Conservation (phyloP, 2,888 invertebrate genomes). For the Rhabditoides inermis region DNA sequence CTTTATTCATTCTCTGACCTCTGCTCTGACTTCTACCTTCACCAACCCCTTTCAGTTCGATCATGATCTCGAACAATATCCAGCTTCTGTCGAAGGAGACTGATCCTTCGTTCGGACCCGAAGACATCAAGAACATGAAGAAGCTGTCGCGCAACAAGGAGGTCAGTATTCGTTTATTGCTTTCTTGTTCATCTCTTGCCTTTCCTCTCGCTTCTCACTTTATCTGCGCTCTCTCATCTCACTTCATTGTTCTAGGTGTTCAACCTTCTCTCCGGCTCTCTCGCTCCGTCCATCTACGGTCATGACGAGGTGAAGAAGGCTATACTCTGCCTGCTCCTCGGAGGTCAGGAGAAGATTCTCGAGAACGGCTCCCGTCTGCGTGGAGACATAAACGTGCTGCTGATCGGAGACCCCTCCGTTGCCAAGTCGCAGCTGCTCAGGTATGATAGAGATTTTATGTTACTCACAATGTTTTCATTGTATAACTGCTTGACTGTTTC, state of each 20-base stretch:
- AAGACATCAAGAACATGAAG: constrained; percentile 82
- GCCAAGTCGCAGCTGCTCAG: constrained; percentile 80
- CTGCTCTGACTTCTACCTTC: background rate
- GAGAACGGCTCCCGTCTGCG: constrained; percentile 82
- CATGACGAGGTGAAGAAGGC: constrained; percentile 93
- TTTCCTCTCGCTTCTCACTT: background rate
- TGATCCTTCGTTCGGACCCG: constrained; percentile 64
- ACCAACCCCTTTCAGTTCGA: constrained; percentile 64
- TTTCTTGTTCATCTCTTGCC: background rate
- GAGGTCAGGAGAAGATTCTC: constrained; percentile 79
- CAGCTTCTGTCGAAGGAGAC: constrained; percentile 80
- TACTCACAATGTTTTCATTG: background rate
- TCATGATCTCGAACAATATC: constrained; percentile 86
- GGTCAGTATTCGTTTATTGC: constrained; percentile 10
- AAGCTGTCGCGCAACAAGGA: constrained; percentile 59
- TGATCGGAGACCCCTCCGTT: constrained; percentile 97
- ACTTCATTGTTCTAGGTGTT: constrained; percentile 67
- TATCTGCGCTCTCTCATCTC: background rate
- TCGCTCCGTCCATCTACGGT: constrained; percentile 96
- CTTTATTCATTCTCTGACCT: background rate
- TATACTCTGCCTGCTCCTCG: constrained; percentile 81
- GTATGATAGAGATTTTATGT: constrained; percentile 25
- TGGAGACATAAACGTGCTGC: constrained; percentile 78
- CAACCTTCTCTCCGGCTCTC: constrained; percentile 76
- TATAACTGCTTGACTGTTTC: background rate